These are phyloP conservation scores for Danio rerio DNA, from an alignment of 2,113 vertebrate genomes.

Conservation along the genomic window GRCz12tu NC_133195.1:38767501-38768000, in stretches of 20 bases:
- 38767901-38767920: conserved; percentile 77
- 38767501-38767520: conserved; percentile 81
- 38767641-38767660: conserved; percentile 85
- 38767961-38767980: background rate
- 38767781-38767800: background rate
- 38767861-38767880: conserved; percentile 83
- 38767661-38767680: conserved; percentile 90
- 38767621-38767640: conserved; percentile 91
- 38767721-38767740: conserved; percentile 74
- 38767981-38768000: background rate
- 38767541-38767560: conserved; percentile 90
- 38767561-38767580: conserved; percentile 93
- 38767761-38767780: no score
- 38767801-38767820: conserved; percentile 74
- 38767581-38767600: conserved; percentile 89
- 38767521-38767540: conserved; percentile 82
- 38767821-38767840: conserved; percentile 92
- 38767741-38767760: background rate
- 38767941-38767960: conserved; percentile 67
- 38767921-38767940: conserved; percentile 79
- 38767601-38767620: conserved; percentile 83
- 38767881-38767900: conserved; percentile 82
- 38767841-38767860: conserved; percentile 86
- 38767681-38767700: conserved; percentile 81
- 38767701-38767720: conserved; percentile 95